phyloP scores from a whole-genome alignment of 2,113 vertebrate genomes.

The Anseranas semipalmata region DNA sequence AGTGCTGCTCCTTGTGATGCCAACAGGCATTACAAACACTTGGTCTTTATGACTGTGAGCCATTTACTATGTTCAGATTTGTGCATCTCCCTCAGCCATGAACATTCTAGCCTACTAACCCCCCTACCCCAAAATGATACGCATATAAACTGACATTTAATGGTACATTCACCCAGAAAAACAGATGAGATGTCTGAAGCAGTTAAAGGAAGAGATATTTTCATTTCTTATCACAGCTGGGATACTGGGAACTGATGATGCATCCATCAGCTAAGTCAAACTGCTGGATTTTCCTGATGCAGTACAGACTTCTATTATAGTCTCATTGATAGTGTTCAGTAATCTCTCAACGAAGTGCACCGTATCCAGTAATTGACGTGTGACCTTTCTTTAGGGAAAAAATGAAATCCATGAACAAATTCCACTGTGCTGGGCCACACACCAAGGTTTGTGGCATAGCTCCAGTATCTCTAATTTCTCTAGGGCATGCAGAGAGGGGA shows the following conservation, averaged over 20 bases:
- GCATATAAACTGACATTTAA: constrained; percentile 11
- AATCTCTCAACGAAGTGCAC: constrained; percentile 30
- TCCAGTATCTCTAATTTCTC: background rate
- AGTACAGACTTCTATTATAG: background rate
- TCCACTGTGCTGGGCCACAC: background rate
- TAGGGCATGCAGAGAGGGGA: background rate
- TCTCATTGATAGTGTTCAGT: constrained; percentile 15
- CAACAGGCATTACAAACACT: background rate
- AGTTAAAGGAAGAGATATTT: constrained; percentile 47
- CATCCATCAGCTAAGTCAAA: constrained; percentile 36
- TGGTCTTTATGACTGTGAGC: background rate
- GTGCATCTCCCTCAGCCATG: background rate
- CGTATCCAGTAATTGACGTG: background rate
- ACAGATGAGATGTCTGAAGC: constrained; percentile 34
- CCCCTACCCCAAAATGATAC: background rate
- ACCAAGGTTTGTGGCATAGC: background rate
- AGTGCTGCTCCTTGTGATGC: background rate
- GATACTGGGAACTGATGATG: background rate
- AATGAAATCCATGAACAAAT: background rate
- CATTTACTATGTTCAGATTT: background rate
- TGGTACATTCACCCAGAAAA: constrained; percentile 20
- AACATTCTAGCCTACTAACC: background rate
- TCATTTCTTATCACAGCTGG: constrained; percentile 37
- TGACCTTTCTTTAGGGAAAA: constrained; percentile 25
- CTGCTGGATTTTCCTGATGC: constrained; percentile 26